phyloP scores from a whole-genome alignment of 2,888 invertebrate species.

The Crossocerus cetratus region DNA sequence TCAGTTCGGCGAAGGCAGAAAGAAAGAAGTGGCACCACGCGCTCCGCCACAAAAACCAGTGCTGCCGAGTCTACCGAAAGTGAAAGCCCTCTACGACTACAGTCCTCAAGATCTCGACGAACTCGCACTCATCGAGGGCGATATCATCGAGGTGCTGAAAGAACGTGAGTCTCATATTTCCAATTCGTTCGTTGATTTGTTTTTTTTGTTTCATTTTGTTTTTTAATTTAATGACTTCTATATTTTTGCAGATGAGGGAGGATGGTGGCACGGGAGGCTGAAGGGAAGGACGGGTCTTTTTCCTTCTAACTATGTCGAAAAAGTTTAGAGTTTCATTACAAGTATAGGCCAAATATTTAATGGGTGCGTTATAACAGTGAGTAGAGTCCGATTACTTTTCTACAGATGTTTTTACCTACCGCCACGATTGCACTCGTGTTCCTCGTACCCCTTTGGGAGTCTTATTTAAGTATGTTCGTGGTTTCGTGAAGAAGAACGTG shows the following conservation, averaged over 20 bases:
- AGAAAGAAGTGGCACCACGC: slow-evolving; percentile 14
- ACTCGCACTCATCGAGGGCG: slow-evolving; percentile 80
- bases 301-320: slow-evolving; percentile 82
- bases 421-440: too few relatives aligned
- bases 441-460: too few relatives aligned
- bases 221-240: background rate
- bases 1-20: slow-evolving; percentile 6
- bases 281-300: slow-evolving; percentile 81
- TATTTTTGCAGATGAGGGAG: slow-evolving; percentile 79
- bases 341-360: too few relatives aligned
- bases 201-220: too few relatives aligned
- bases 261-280: slow-evolving; percentile 84
- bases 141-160: slow-evolving; percentile 80
- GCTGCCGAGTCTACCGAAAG: slow-evolving; percentile 74
- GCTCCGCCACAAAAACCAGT: slow-evolving; percentile 75
- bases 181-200: too few relatives aligned
- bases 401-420: too few relatives aligned
- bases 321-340: slow-evolving; percentile 58
- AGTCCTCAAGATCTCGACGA: slow-evolving; percentile 83
- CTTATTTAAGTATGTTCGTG: too few relatives aligned
- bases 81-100: slow-evolving; percentile 81
- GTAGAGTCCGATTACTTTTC: too few relatives aligned
- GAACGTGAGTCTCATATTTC: slow-evolving; percentile 77
- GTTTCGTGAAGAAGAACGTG: too few relatives aligned
- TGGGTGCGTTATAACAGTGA: too few relatives aligned